Evolutionary conservation across 2,797 vertebrate species (phyloP), one percentile per base, ranked within the genome.

Genomic region (Sylvia borin): DNA sequence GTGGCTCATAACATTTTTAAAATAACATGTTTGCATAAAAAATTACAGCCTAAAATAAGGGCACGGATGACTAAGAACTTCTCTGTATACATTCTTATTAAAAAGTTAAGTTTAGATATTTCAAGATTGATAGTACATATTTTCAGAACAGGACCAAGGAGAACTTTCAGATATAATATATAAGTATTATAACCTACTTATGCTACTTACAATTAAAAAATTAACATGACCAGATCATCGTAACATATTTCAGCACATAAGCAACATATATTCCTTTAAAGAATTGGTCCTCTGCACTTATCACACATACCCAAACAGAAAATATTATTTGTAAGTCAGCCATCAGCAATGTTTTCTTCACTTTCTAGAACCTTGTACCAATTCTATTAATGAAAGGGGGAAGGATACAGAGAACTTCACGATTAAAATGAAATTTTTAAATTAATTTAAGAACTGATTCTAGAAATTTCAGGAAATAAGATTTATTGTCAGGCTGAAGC

Each of bases 11-110:
- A 92, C 53, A 74, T 60, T 85, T 96, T 95, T 76, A 71, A 88
- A 96, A 95, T 79, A 96, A 95, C 45, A 96, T 80, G 54, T 95
- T 90, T 92, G 25, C 67, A 38, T 93, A 85, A 96, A 96, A 95
- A 96, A 68, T 78, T 91, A 45, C 48, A 83, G 38, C 20, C 91
- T 92, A 60, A 93, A 93, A 78, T 90, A 85, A 76, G 91, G 45
- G 10, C 57, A 87, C 2, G 4, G 19, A 55, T 96, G 34, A 85
- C 45, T 61, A 88, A 83, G 53, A 74, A 53, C 55, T 75, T 87
- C 20, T 13, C 58, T 19, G 42, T 42, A 88, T 21, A 81, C 4
- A 42, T 80, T 60, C 45, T 86, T 85, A 80, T 57, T 79, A 88
- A 94, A 93, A 79, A 60, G 32, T 75, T 91, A 85, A 32, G 19